Conservation (phyloP, 2,113 vertebrate genomes). For the human (Homo sapiens) region GRCh38 chr16:11404501-11405000, state of each 20-base stretch:
- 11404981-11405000: rapidly evolving
- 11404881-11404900: rapidly evolving
- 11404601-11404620: no score
- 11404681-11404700: neutral
- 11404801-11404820: conserved; percentile 71
- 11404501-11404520: no score
- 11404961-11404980: rapidly evolving
- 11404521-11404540: no score
- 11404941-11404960: neutral
- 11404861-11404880: conserved; percentile 79
- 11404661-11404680: rapidly evolving
- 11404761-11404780: conserved; percentile 82
- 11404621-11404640: no score
- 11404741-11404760: conserved; percentile 79
- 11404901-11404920: rapidly evolving
- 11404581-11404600: no score
- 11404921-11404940: neutral
- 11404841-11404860: conserved; percentile 81
- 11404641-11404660: no score
- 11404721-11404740: conserved; percentile 80
- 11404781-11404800: conserved; percentile 83
- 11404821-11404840: conserved; percentile 78
- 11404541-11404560: no score
- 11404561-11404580: no score
- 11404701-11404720: conserved; percentile 84